Evolutionary conservation across 2,888 invertebrate genomes (phyloP).

Genomic region (Eupithecia dodoneata): DNA sequence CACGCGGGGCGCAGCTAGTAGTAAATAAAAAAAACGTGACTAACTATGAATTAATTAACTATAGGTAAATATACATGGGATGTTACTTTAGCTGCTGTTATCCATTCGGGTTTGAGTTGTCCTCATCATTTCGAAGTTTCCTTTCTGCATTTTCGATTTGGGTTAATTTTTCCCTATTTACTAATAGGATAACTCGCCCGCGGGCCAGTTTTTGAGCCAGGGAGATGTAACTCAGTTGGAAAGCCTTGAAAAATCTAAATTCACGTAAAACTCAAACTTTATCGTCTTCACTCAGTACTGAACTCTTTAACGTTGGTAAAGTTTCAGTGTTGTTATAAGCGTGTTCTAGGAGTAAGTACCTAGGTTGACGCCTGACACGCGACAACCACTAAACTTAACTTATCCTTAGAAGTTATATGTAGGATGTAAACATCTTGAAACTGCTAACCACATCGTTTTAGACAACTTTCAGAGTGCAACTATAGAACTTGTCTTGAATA

Average conservation of each 20-base stretch:
- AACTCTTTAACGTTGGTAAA: not conserved
- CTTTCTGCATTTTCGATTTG: not conserved
- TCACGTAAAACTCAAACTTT: too few species aligned
- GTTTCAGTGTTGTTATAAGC: not conserved
- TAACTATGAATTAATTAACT: not conserved
- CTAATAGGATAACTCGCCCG: not conserved
- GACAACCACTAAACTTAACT: conserved; percentile 14
- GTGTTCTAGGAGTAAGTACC: not conserved
- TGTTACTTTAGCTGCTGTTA: not conserved
- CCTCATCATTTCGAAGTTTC: not conserved
- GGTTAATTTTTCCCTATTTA: not conserved
- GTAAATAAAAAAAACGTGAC: not conserved
- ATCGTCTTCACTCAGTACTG: not conserved
- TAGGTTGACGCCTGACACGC: conserved; percentile 17
- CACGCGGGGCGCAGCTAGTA: too few species aligned
- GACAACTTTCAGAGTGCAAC: conserved; percentile 10
- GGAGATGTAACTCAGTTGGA: not conserved
- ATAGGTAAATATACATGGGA: not conserved
- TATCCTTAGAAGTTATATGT: conserved; percentile 15
- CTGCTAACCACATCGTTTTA: conserved; percentile 21
- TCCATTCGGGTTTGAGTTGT: not conserved
- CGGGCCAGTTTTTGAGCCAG: not conserved
- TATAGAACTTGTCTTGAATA: not conserved
- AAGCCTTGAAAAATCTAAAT: not conserved
- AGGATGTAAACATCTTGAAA: conserved; percentile 17